Conservation (phyloP, 2,888 invertebrate species). For the Hirtodrosophila trivittata region DNA sequence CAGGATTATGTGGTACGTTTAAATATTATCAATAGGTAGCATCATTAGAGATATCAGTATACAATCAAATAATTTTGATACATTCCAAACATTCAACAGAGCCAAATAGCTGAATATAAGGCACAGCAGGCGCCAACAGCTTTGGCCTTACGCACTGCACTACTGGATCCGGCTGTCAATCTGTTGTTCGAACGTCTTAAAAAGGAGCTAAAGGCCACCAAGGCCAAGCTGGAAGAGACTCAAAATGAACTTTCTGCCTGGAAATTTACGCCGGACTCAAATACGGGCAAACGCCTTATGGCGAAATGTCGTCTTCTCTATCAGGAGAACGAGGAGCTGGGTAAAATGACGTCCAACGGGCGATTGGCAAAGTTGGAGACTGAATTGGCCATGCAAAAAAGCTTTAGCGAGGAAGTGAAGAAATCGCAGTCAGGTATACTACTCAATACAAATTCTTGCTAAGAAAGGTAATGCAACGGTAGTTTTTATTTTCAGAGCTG, state of each 20-base stretch:
- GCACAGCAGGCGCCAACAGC: conserved; percentile 92
- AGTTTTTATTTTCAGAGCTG: conserved; percentile 87
- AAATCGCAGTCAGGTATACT: conserved; percentile 95
- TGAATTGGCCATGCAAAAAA: conserved; percentile 96
- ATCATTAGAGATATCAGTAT: conserved; percentile 1
- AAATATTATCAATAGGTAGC: background rate
- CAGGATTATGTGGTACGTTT: conserved; percentile 96
- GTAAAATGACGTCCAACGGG: conserved; percentile 97
- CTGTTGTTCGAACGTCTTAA: conserved; percentile 95
- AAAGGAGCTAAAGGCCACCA: conserved; percentile 94
- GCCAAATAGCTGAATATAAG: conserved; percentile 97
- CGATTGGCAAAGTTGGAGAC: conserved; percentile 97
- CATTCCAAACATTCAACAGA: conserved; percentile 85
- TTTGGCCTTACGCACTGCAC: conserved; percentile 90
- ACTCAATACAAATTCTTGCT: background rate
- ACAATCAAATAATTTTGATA: background rate
- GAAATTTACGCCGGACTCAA: conserved; percentile 99
- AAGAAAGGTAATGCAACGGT: background rate
- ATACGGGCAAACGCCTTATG: conserved; percentile 98
- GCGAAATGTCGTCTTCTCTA: conserved; percentile 97
- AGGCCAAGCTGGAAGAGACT: conserved; percentile 96
- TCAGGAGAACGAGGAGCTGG: conserved; percentile 98
- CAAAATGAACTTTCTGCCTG: conserved; percentile 99
- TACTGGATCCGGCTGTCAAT: conserved; percentile 98
- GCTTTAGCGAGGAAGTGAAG: conserved; percentile 97